Base-by-base conservation (phyloP, 2,888 invertebrate species). In the Spatulosminthurus flaviceps region DNA sequence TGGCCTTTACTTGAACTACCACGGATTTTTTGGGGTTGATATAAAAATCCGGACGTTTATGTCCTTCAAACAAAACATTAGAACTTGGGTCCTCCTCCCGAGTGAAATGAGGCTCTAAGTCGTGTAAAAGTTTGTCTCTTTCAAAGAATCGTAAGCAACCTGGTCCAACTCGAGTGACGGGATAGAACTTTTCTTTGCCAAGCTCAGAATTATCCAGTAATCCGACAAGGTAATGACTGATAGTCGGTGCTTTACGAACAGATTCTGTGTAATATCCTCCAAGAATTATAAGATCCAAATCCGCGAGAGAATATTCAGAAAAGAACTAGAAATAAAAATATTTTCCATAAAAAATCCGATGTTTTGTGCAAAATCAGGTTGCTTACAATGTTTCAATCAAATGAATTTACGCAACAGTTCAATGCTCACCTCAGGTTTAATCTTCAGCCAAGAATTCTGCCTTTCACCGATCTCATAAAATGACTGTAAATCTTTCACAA, bases 401-500 rank as follows among this genome's bases (percentile, higher is more conserved):
- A n/a, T n/a, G n/a, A n/a, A n/a, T n/a, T n/a, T n/a, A n/a, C n/a
- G n/a, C n/a, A n/a, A n/a, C n/a, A n/a, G n/a, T n/a, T n/a, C n/a
- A n/a, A n/a, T n/a, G n/a, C n/a, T 86, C 88, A 93, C 94, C 90
- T 96, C 96, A 0, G 95, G 92, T 89, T 97, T 97, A 79, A 96
- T 91, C 89, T 97, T 97, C 87, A 92, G 93, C 95, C 98, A 97
- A 80, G 95, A 95, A 42, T 91, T 92, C 78, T 92, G 91, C 4
- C 97, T 90, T 60, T 91, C 90, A 85, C 94, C 94, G 0, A 95
- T 94, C 85, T 92, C 91, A 87, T 98, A 98, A 70, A 91, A 89
- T 0, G 95, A 94, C 24, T 92, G 89, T 0, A 92, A 90, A 84
- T 93, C 91, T 88, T 98, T 98, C 0, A 97, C 89, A 41, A 98